Evolutionary conservation across 2,797 vertebrate species (phyloP).

Genomic region (Gallinago nigripennis): DNA sequence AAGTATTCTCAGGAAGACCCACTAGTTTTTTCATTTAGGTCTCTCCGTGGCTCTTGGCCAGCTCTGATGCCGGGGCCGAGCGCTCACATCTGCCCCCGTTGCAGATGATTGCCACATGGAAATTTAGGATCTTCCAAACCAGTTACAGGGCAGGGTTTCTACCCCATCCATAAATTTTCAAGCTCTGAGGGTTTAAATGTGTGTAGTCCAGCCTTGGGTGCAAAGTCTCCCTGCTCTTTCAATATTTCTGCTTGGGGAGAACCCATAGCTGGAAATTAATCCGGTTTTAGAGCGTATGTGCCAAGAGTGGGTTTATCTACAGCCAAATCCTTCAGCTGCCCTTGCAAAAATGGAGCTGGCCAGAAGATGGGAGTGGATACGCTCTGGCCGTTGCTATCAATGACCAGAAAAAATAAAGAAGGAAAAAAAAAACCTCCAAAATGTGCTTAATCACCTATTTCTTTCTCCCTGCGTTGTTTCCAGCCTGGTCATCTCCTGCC

Average conservation of each 20-base stretch:
- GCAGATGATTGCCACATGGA: not conserved
- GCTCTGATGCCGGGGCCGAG: accelerated
- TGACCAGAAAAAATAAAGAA: not conserved
- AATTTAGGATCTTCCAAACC: not conserved
- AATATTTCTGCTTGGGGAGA: not conserved
- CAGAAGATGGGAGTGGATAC: not conserved
- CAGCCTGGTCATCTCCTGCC: accelerated
- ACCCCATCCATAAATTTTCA: not conserved
- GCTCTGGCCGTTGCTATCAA: not conserved
- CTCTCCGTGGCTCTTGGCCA: not conserved
- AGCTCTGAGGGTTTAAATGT: not conserved
- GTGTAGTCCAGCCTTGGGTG: not conserved
- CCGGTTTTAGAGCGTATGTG: not conserved
- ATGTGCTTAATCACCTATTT: not conserved
- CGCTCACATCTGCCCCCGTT: accelerated
- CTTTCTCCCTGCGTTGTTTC: not conserved
- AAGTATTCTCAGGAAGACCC: slow-evolving; percentile 48
- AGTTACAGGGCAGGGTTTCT: not conserved
- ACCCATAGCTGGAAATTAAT: not conserved
- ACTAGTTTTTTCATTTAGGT: not conserved
- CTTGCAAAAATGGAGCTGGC: not conserved
- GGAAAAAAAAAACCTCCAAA: not conserved
- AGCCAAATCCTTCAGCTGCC: not conserved
- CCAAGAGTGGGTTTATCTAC: not conserved
- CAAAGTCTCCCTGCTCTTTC: not conserved